Evolutionary conservation across 2,797 vertebrate species (phyloP).

Genomic region (Podargus strigoides): DNA sequence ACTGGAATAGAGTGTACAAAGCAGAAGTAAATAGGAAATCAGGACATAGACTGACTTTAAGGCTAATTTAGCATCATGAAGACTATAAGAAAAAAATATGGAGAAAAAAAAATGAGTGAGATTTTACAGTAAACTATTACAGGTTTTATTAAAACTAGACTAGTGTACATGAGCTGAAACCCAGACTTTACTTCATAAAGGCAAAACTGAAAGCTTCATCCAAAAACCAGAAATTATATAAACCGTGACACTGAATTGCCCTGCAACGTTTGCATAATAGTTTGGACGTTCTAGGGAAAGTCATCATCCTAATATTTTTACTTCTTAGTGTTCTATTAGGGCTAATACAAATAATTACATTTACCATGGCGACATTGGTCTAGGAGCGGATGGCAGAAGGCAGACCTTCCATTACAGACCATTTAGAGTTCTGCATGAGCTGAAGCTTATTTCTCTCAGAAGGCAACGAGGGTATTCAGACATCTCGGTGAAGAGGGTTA

Average conservation of each 20-base stretch:
- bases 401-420: neutral
- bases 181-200: neutral
- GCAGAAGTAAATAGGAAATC: neutral
- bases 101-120: neutral
- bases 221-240: neutral
- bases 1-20: neutral
- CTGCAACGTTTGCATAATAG: too few relatives aligned
- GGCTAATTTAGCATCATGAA: neutral
- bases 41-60: neutral
- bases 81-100: neutral
- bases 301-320: neutral
- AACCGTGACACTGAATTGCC: neutral
- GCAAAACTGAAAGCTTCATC: neutral
- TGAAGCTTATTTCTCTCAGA: neutral
- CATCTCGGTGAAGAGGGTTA: neutral
- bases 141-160: neutral
- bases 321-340: neutral
- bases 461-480: rapidly evolving
- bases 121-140: neutral
- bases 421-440: neutral
- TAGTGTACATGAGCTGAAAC: neutral
- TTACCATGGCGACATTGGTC: neutral
- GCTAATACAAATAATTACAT: neutral
- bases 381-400: neutral
- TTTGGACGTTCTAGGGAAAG: too few relatives aligned